Evolutionary conservation across 1,140 invertebrate species (phyloP).

Genomic region (Pseudachorutes palmiensis): DNA sequence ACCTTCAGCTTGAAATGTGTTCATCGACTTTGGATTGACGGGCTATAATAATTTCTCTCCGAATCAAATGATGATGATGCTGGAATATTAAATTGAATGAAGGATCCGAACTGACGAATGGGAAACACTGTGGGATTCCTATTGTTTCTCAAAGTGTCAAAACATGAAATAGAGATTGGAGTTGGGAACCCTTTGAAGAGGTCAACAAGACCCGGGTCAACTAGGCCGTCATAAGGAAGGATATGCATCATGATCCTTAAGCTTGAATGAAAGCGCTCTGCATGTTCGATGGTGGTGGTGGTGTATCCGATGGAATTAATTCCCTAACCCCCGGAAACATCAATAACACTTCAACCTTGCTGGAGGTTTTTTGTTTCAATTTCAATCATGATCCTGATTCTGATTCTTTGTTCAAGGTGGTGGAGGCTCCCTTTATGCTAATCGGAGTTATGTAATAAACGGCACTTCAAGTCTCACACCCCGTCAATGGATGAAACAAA

Average conservation of each 20-base stretch:
- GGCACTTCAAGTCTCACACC: not conserved
- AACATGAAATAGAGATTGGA: conserved; percentile 36
- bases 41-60: no score
- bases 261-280: not conserved
- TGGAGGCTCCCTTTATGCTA: not conserved
- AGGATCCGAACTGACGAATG: no score
- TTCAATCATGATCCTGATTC: not conserved
- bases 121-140: not conserved
- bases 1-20: no score
- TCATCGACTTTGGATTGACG: no score
- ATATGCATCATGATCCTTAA: not conserved
- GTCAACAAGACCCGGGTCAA: not conserved
- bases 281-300: not conserved
- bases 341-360: conserved; percentile 26
- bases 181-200: not conserved
- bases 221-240: not conserved
- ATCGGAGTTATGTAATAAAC: not conserved
- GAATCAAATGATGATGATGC: no score
- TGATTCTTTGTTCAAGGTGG: conserved; percentile 5
- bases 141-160: conserved; percentile 37
- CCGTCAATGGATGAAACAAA: conserved; percentile 8
- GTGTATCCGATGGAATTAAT: conserved; percentile 30
- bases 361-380: not conserved
- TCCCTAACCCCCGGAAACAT: conserved; percentile 35
- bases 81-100: no score